Conservation (phyloP, 2,888 invertebrate species). For the Seira sanloemensis region DNA sequence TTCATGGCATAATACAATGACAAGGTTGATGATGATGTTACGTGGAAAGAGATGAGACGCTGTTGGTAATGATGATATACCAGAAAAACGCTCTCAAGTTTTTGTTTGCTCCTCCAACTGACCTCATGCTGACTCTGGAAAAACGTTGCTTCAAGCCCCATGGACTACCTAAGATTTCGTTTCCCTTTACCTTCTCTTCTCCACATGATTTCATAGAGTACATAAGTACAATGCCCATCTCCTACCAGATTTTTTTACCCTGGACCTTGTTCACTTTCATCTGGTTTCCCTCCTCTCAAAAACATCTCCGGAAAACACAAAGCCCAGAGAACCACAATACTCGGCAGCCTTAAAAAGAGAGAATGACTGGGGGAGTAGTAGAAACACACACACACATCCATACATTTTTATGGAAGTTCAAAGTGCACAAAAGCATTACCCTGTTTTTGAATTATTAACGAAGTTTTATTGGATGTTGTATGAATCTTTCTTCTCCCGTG, state of each 20-base stretch:
- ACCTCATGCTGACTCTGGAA: slow-evolving; percentile 43
- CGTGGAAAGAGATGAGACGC: slow-evolving; percentile 29
- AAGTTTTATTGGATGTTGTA: slow-evolving; percentile 21
- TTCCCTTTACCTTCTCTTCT: slow-evolving; percentile 13
- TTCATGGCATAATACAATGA: slow-evolving; percentile 17
- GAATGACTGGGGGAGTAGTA: neutral
- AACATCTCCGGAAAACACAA: slow-evolving; percentile 12
- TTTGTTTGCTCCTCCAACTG: slow-evolving; percentile 20
- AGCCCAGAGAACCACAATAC: slow-evolving; percentile 1
- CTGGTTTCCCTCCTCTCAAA: neutral
- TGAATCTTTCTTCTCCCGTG: neutral
- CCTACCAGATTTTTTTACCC: neutral
- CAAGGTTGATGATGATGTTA: slow-evolving; percentile 13
- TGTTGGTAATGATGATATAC: slow-evolving; percentile 28
- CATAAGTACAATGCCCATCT: neutral
- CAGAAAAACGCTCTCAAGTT: neutral
- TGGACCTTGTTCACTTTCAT: neutral
- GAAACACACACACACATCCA: neutral
- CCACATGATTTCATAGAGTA: neutral
- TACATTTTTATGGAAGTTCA: neutral
- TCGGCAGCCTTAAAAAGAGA: neutral
- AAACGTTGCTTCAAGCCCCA: slow-evolving; percentile 32
- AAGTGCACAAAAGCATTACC: slow-evolving; percentile 7
- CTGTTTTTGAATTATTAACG: slow-evolving; percentile 32
- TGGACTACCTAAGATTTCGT: slow-evolving; percentile 29